These are phyloP conservation scores for Pteronotus mesoamericanus DNA, from an alignment of 2,797 vertebrate genomes.

Conservation along the genomic window DNA sequence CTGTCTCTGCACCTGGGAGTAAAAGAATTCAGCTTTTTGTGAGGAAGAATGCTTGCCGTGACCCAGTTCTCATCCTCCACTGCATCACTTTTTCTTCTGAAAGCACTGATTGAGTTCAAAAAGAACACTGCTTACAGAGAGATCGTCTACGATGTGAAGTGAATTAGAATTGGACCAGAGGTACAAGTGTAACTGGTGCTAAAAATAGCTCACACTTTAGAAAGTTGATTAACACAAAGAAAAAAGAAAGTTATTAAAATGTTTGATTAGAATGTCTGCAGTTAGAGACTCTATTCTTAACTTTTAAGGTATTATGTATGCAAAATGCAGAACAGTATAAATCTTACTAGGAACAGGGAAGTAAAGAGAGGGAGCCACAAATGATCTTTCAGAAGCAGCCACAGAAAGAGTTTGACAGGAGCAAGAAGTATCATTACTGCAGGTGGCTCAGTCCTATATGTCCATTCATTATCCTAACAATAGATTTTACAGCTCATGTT, in stretches of 20 bases:
- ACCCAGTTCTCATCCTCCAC: conserved; percentile 60
- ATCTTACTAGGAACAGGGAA: not conserved
- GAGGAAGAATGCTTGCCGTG: conserved; percentile 36
- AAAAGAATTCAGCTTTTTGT: conserved; percentile 43
- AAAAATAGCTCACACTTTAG: conserved; percentile 56
- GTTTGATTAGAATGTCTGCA: conserved; percentile 32
- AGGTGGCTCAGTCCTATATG: not conserved
- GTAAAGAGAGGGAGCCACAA: not conserved
- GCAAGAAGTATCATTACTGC: not conserved
- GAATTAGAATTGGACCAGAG: conserved; percentile 63
- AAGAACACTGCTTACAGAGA: not conserved
- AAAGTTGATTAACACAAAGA: conserved; percentile 54
- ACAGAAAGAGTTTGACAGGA: not conserved
- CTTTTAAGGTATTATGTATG: not conserved
- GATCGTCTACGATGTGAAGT: conserved; percentile 10
- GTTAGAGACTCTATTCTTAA: conserved; percentile 53
- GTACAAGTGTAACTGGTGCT: conserved; percentile 38
- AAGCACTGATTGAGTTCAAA: conserved; percentile 71
- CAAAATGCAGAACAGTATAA: not conserved
- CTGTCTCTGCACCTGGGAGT: conserved; percentile 57
- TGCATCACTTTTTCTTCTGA: conserved; percentile 50
- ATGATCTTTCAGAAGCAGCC: not conserved
- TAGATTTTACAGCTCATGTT: not conserved
- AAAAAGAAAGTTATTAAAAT: conserved; percentile 31
- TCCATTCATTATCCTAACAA: not conserved